Percentiles rank a stretch among this genome's conserved stretches.
Conservation (phyloP, 2,888 invertebrate genomes). For the Lepeophtheirus nordmannii region DNA sequence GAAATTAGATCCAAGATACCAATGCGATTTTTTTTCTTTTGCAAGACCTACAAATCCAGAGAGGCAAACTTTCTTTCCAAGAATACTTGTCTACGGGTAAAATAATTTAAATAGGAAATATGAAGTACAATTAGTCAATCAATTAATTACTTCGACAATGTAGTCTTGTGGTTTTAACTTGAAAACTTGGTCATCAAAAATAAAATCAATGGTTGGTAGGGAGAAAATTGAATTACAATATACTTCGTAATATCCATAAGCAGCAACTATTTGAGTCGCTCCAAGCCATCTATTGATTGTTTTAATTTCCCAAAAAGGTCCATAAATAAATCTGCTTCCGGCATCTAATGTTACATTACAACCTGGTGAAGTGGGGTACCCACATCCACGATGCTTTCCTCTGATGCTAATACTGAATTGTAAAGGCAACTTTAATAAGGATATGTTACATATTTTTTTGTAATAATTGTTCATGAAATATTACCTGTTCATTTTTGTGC, state of each 20-base stretch:
- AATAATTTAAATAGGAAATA: neutral
- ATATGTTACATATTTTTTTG: neutral
- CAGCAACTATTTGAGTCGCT: neutral
- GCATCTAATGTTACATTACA: neutral
- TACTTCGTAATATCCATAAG: neutral
- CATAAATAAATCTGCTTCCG: neutral
- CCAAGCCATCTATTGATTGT: neutral
- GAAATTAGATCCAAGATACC: neutral
- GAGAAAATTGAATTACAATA: neutral
- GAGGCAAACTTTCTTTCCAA: neutral
- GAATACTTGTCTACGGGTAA: neutral
- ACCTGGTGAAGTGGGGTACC: neutral
- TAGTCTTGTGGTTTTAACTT: neutral
- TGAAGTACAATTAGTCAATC: too few species aligned
- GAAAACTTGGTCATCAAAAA: neutral
- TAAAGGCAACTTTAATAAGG: neutral
- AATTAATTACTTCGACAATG: neutral
- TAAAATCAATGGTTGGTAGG: neutral
- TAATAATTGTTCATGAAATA: neutral
- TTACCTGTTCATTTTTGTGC: neutral
- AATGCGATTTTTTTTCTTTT: neutral
- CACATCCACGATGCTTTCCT: neutral
- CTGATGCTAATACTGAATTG: neutral
- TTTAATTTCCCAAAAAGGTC: neutral
- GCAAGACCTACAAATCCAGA: conserved; percentile 1